Conservation (phyloP, 1,140 invertebrate species). For the Bombyx mandarina region DNA sequence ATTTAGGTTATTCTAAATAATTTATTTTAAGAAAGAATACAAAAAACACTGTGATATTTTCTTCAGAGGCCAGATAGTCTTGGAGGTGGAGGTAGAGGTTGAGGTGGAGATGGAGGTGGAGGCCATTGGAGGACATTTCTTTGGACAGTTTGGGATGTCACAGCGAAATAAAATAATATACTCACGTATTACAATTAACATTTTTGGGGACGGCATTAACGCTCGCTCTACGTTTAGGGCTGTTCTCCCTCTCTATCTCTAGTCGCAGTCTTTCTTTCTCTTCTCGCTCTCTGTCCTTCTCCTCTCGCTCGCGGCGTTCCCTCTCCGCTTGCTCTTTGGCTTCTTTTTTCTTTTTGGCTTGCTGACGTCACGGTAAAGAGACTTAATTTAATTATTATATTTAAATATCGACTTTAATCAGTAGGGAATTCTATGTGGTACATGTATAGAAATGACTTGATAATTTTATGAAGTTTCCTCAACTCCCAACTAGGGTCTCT, state of each 20-base stretch:
- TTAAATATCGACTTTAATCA: background rate
- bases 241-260: constrained; percentile 23
- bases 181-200: constrained; percentile 7
- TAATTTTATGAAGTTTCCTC: too few species aligned
- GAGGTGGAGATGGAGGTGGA: too few species aligned
- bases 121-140: too few species aligned
- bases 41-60: too few species aligned
- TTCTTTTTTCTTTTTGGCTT: constrained; percentile 61
- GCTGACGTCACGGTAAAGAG: constrained; percentile 18
- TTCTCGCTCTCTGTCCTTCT: constrained; percentile 35
- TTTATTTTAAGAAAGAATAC: too few species aligned
- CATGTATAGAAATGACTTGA: too few species aligned
- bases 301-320: constrained; percentile 43
- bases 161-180: constrained; percentile 4
- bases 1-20: too few species aligned
- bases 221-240: constrained; percentile 26
- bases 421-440: background rate
- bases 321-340: constrained; percentile 61
- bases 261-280: constrained; percentile 34
- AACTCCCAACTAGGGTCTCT: too few species aligned
- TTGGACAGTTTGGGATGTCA: too few species aligned
- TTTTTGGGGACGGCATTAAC: constrained; percentile 16
- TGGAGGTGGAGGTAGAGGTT: too few species aligned
- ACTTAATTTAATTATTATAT: constrained; percentile 4
- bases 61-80: too few species aligned